Conservation (phyloP, 2,113 vertebrate genomes). For the Hepsetus odoe region DNA sequence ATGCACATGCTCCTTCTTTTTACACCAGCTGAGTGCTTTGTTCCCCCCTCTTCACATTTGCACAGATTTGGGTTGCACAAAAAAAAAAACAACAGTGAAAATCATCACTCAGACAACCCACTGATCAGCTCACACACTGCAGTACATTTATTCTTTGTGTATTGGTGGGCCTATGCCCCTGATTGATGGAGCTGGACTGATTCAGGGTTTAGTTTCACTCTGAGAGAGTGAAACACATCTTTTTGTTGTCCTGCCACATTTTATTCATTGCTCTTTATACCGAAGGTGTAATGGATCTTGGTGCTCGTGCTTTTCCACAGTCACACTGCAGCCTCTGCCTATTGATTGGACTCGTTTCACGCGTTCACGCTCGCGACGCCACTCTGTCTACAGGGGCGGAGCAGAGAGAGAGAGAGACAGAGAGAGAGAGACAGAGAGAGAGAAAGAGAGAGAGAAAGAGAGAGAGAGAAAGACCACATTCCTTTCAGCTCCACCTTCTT, state of each 20-base stretch:
- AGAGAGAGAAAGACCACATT: constrained; percentile 40
- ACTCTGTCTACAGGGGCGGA: constrained; percentile 80
- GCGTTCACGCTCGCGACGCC: constrained; percentile 78
- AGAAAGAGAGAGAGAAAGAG: background rate
- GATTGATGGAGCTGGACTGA: background rate
- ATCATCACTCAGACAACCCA: background rate
- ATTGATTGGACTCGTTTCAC: constrained; percentile 76
- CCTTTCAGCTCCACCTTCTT: constrained; percentile 47
- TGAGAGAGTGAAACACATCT: background rate
- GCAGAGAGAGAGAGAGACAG: constrained; percentile 38
- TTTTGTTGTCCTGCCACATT: constrained; percentile 2
- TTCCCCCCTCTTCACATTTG: constrained; percentile 29
- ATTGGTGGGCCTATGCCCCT: background rate
- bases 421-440: background rate
- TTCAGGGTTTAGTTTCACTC: background rate
- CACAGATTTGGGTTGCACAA: constrained; percentile 20
- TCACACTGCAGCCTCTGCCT: constrained; percentile 60
- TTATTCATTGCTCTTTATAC: background rate
- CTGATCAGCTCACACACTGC: background rate
- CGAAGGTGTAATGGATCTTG: constrained; percentile 69
- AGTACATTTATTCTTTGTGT: background rate
- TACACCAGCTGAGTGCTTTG: constrained; percentile 40
- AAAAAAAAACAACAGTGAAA: background rate
- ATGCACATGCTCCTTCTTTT: constrained; percentile 50
- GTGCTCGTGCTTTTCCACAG: constrained; percentile 49